A percentile compares a stretch with the other conserved stretches of the same genome.
Conservation (phyloP, 2,113 vertebrate species). For the Pachyramphus minor region DNA sequence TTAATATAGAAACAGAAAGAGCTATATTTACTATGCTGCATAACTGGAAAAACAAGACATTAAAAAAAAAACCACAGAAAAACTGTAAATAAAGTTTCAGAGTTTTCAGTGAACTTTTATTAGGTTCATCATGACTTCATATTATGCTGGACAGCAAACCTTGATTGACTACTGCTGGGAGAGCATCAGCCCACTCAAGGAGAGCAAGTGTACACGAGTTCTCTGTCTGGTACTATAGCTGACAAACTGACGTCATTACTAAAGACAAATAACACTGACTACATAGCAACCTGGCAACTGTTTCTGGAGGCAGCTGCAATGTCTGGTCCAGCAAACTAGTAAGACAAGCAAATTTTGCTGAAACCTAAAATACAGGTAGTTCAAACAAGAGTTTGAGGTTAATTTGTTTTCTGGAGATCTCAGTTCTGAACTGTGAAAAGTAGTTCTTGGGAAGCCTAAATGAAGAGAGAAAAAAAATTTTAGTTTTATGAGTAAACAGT, state of each 20-base stretch:
- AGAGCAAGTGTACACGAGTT: background rate
- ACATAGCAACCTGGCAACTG: background rate
- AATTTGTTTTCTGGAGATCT: background rate
- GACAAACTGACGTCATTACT: conserved; percentile 10
- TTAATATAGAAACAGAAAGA: background rate
- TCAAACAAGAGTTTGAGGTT: background rate
- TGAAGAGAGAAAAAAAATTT: background rate
- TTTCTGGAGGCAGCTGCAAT: background rate
- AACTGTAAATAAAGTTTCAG: background rate
- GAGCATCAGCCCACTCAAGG: background rate
- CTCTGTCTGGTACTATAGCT: background rate
- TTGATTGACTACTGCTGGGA: background rate
- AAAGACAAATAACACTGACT: conserved; percentile 14
- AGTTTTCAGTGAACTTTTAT: background rate
- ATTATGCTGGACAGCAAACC: background rate
- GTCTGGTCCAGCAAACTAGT: background rate
- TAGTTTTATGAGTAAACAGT: background rate
- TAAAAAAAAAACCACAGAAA: background rate
- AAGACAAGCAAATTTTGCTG: background rate
- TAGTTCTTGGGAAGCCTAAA: background rate
- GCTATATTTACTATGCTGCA: background rate
- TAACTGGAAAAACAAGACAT: background rate
- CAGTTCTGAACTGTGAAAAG: background rate
- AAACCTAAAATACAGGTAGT: background rate
- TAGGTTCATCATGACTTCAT: background rate